Evolutionary conservation across 1,140 invertebrate genomes (phyloP).

Genomic region (Acromyrmex charruanus): DNA sequence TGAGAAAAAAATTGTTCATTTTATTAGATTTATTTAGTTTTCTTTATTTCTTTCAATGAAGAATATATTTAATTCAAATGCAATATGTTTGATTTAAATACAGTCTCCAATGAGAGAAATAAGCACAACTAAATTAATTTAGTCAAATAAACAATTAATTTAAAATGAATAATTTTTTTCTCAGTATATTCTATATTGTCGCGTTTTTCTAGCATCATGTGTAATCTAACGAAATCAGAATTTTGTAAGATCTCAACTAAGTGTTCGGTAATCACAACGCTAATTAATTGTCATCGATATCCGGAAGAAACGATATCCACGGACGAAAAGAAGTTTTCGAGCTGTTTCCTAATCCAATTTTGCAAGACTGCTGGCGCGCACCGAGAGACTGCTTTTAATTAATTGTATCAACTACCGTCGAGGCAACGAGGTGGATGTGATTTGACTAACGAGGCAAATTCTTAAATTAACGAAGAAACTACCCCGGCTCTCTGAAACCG

Average conservation of each 20-base stretch:
- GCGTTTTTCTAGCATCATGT: background rate
- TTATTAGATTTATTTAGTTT: too few species aligned
- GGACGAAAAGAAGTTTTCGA: constrained; percentile 67
- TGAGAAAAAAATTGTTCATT: too few species aligned
- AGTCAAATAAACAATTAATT: too few species aligned
- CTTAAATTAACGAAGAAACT: constrained; percentile 83
- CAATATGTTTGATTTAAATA: too few species aligned
- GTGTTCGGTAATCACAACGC: constrained; percentile 54
- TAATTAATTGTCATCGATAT: constrained; percentile 85
- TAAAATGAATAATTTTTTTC: too few species aligned
- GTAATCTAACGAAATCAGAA: background rate
- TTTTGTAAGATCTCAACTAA: background rate
- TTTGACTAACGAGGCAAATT: constrained; percentile 86
- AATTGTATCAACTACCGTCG: constrained; percentile 84
- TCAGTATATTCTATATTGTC: background rate
- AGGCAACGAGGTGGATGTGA: constrained; percentile 81
- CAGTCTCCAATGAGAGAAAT: too few species aligned
- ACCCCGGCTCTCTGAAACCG: constrained; percentile 31
- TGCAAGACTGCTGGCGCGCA: constrained; percentile 67
- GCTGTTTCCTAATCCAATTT: constrained; percentile 80
- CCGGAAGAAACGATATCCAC: constrained; percentile 82
- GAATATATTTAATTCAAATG: too few species aligned
- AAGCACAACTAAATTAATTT: too few species aligned
- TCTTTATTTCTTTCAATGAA: too few species aligned
- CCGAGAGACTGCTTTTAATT: constrained; percentile 80